A percentile compares a stretch with the other conserved stretches of the same genome.
Evolutionary conservation across 1,140 invertebrate genomes (phyloP).

Genomic region (Nymphalis io): DNA sequence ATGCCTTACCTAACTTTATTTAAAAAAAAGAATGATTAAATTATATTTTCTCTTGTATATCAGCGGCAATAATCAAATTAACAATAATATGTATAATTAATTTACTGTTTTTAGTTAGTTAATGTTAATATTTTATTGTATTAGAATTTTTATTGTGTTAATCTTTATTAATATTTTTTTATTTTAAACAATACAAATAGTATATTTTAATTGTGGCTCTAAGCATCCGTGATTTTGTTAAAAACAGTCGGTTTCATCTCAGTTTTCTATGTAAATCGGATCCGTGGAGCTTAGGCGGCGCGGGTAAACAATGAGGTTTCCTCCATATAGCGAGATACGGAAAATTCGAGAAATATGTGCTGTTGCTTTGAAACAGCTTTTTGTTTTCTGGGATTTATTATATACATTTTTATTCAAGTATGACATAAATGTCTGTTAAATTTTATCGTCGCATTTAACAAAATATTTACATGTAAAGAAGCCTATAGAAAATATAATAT

Average conservation of each 20-base stretch:
- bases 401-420: slow-evolving; percentile 2
- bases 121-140: no score
- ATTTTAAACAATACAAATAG: neutral
- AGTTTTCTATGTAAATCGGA: slow-evolving; percentile 46
- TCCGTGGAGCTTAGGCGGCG: slow-evolving; percentile 36
- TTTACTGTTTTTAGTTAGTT: no score
- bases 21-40: no score
- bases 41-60: no score
- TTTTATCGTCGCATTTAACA: neutral
- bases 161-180: neutral
- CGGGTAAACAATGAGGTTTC: slow-evolving; percentile 40
- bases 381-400: slow-evolving; percentile 5
- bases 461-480: neutral
- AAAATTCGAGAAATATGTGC: slow-evolving; percentile 23
- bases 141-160: no score
- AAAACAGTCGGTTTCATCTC: slow-evolving; percentile 33
- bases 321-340: slow-evolving; percentile 21
- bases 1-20: no score
- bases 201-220: slow-evolving; percentile 28
- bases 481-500: no score
- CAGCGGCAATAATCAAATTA: no score
- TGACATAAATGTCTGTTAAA: neutral
- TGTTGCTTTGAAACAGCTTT: slow-evolving; percentile 1
- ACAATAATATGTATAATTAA: no score
- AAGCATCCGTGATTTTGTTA: slow-evolving; percentile 19